Evolutionary conservation across 2,113 vertebrate species (phyloP), one percentile per base, ranked within the genome.

Genomic region (Lamprotornis superbus): DNA sequence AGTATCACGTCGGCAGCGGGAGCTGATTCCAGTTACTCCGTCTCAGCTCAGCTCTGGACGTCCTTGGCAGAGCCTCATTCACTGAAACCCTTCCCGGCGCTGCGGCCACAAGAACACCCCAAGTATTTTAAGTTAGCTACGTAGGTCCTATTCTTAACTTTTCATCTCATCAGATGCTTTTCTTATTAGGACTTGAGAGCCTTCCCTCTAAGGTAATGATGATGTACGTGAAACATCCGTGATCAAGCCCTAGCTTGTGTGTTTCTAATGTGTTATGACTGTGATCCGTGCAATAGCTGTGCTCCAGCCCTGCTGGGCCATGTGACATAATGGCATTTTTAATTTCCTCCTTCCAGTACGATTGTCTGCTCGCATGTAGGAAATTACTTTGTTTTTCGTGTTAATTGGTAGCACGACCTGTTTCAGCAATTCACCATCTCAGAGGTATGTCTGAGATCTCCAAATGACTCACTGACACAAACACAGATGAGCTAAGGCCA

Each of bases 381-480:
- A 95, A 97, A 97, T 95, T 97, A 91, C 97, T 97, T 96, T 93
- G 96, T 96, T 96, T 95, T 97, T 91, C 67, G 15, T 90, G 83
- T 95, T 96, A 96, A 95, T 88, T 95, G 95, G 91, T 95, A 94
- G 88, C 81, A 90, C 17, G 88, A 93, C 93, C 94, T 93, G 88
- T 93, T 90, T 95, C 71, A 93, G 95, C 98, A 97, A 97, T 97
- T 98, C 97, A 97, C 93, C 90, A 33, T 94, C 90, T 83, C 55
- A 67, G 79, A 97, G 95, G 88, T 95, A 92, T 95, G 96, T 93
- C 92, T 97, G 83, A 89, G 87, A 76, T 89, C 82, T 95, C 73
- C 83, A 80, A n/a, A 94, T 98, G 97, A 98, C 90, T 98, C 98
- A 98, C 94, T 93, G 95, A 91, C 96, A 94, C 94, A 96, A 94